Evolutionary conservation across 2,113 vertebrate genomes (phyloP).

Genomic region (Stigmatopora nigra): DNA sequence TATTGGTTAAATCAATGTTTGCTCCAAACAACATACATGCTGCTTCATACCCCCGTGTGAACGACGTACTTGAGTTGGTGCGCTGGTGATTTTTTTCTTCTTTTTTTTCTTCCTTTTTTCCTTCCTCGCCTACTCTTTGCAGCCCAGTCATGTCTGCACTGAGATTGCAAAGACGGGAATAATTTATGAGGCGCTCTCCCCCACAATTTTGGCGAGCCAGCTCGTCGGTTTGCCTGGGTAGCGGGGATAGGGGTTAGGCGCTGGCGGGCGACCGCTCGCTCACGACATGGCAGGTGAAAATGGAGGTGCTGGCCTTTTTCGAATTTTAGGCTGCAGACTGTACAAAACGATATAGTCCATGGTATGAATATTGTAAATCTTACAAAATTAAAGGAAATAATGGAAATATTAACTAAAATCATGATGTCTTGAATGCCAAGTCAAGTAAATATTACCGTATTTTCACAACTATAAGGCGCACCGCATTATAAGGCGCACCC

Average conservation of each 20-base stretch:
- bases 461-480: too few species aligned
- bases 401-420: too few species aligned
- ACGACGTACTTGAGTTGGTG: background rate
- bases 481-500: too few species aligned
- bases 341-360: too few species aligned
- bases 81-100: background rate
- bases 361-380: too few species aligned
- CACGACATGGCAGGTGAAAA: background rate
- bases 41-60: conserved; percentile 14
- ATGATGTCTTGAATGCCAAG: too few species aligned
- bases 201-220: background rate
- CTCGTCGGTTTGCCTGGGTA: background rate
- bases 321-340: background rate
- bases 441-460: too few species aligned
- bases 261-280: background rate
- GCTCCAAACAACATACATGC: background rate
- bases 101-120: conserved; percentile 2
- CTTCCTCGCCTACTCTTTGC: background rate
- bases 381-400: too few species aligned
- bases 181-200: conserved; percentile 4
- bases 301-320: background rate
- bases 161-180: conserved; percentile 1
- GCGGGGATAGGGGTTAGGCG: background rate
- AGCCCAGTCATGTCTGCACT: background rate
- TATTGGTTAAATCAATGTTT: conserved; percentile 15